A percentile compares a stretch with the other conserved stretches of the same genome.
Evolutionary conservation across 2,888 invertebrate genomes (phyloP).

Genomic region (Pachydiplax longipennis): DNA sequence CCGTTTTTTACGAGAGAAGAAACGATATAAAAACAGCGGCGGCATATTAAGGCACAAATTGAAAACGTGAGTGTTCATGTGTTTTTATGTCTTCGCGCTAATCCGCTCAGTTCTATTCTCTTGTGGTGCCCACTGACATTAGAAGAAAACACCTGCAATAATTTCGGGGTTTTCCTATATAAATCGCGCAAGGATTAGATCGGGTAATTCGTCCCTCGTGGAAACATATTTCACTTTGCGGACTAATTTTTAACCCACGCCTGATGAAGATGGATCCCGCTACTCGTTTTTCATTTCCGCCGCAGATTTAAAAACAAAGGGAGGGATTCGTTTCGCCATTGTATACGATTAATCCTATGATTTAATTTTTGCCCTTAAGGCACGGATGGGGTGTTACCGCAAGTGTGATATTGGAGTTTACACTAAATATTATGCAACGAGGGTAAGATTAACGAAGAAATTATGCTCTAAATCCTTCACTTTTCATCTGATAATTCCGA

Average conservation of each 20-base stretch:
- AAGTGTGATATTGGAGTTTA: no score
- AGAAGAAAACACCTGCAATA: not conserved
- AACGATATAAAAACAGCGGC: not conserved
- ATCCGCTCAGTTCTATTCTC: not conserved
- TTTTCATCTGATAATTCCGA: no score
- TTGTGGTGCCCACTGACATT: not conserved
- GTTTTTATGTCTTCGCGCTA: not conserved
- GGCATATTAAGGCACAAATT: not conserved
- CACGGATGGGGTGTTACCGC: no score
- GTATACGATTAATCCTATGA: not conserved
- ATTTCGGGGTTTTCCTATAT: not conserved
- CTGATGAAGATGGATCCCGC: not conserved
- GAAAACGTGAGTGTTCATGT: not conserved
- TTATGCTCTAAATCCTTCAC: no score
- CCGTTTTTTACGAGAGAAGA: not conserved
- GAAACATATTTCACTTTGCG: not conserved
- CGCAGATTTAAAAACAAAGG: not conserved
- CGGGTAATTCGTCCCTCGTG: not conserved
- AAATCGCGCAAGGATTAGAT: not conserved
- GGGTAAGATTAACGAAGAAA: no score
- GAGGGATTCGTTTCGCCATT: not conserved
- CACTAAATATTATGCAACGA: no score
- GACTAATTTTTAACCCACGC: not conserved
- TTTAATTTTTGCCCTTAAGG: not conserved
- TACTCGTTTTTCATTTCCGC: not conserved